These are phyloP conservation scores for Ormyrus rosae DNA, from an alignment of 2,888 invertebrate genomes.

Conservation along the genomic window DNA sequence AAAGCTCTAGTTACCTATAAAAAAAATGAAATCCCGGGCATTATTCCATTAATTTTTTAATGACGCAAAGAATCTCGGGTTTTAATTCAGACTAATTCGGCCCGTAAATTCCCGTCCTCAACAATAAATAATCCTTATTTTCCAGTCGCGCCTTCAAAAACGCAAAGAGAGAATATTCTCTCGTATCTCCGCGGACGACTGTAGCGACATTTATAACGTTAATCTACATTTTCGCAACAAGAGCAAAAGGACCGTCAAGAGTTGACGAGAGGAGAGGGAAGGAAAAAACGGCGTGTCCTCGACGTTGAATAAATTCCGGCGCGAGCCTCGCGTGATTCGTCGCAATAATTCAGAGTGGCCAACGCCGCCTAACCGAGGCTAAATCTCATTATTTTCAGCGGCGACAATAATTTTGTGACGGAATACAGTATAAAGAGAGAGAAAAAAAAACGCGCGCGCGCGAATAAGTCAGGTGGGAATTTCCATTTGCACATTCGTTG, in stretches of 20 bases:
- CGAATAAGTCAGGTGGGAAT: too few species aligned
- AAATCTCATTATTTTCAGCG: constrained; percentile 46
- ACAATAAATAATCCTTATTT: constrained; percentile 21
- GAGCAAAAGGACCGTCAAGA: constrained; percentile 28
- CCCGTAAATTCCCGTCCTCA: background rate
- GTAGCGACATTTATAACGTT: constrained; percentile 48
- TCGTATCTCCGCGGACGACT: constrained; percentile 10
- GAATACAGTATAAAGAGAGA: constrained; percentile 13
- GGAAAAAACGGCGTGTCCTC: constrained; percentile 18
- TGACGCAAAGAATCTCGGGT: too few species aligned
- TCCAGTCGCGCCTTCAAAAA: constrained; percentile 4
- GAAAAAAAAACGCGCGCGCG: background rate
- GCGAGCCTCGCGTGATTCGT: constrained; percentile 47
- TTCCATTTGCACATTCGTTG: too few species aligned
- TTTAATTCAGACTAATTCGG: too few species aligned
- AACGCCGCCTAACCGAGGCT: background rate
- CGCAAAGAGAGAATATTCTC: background rate
- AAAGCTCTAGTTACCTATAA: too few species aligned
- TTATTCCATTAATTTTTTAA: too few species aligned
- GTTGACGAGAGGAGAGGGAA: background rate
- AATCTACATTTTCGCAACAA: constrained; percentile 48
- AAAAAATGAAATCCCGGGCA: too few species aligned
- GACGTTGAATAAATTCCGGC: constrained; percentile 45
- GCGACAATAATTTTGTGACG: constrained; percentile 43
- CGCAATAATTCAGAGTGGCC: constrained; percentile 40